Evolutionary conservation across 2,113 vertebrate genomes (phyloP).

Genomic region (Orcinus orca): DNA sequence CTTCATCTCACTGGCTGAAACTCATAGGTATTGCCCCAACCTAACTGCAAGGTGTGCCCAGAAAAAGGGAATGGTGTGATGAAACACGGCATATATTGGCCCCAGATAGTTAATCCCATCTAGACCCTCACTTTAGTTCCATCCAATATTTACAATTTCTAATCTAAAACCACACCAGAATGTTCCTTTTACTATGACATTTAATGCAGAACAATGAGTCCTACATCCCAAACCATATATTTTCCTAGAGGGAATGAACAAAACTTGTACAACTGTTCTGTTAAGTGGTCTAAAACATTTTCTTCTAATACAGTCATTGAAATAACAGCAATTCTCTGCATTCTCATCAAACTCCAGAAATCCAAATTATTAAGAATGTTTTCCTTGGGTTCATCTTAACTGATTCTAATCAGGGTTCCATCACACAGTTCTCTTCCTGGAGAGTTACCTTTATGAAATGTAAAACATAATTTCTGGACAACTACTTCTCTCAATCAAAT

Average conservation of each 20-base stretch:
- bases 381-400: not conserved
- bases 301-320: constrained; percentile 12
- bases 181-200: not conserved
- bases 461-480: not conserved
- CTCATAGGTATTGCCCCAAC: not conserved
- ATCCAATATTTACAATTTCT: not conserved
- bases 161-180: not conserved
- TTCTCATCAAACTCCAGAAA: not conserved
- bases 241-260: not conserved
- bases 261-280: not conserved
- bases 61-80: not conserved
- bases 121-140: not conserved
- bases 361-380: not conserved
- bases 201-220: constrained; percentile 25
- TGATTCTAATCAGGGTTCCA: not conserved
- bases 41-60: not conserved
- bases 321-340: not conserved
- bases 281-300: not conserved
- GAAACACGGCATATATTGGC: not conserved
- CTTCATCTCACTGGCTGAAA: not conserved
- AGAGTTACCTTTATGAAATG: not conserved
- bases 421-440: not conserved
- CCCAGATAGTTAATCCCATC: not conserved
- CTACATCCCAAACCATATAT: not conserved
- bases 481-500: not conserved